Base-by-base conservation (phyloP, 2,797 vertebrate species). In the Agapornis canus region DNA sequence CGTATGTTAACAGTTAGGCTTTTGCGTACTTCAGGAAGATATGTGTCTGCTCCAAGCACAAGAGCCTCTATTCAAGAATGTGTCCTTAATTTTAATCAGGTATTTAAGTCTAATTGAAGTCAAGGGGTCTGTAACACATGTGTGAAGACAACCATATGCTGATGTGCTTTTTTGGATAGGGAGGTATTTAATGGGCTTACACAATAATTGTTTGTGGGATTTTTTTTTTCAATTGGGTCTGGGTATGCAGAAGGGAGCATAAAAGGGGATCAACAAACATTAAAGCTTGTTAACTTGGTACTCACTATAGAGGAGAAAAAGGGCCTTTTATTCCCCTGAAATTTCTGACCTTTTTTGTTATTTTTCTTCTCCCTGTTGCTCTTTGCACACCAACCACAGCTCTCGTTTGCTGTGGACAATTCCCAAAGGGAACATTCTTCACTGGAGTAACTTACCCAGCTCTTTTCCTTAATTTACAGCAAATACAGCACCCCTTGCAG, bases 281-380 rank as follows among this genome's bases (percentile, higher is more conserved):
- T 80, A 69, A 92, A 81, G 27, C 49, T 72, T 95, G 52, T 86
- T 91, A 94, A 86, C 59, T 47, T 65, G 47, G 49, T 94, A 31
- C 23, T 86, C 49, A 14, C 37, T n/a, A 27, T 47, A 51, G 76
- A 83, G 45, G 35, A 91, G 23, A 82, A 92, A 96, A 90, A 59
- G 51, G 32, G 23, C 20, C 69, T 91, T 87, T 91, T 81, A 81
- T 91, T 94, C 88, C 87, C 66, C 63, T 94, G 87, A 79, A 91
- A 90, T 92, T 95, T 96, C 56, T 96, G 86, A 88, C 82, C 27
- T 78, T 88, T 94, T 96, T 90, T 90, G 82, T 92, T 96, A 79
- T 94, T 97, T 95, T 96, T 91, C 54, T 93, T 94, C 76, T 87
- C 72, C 72, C 20, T 51, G 25, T 57, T 94, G 65, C 76, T 94